Percentiles rank a stretch among this genome's conserved stretches.
Evolutionary conservation across 2,888 invertebrate genomes (phyloP).

Genomic region (Caenorhabditis parvicauda): DNA sequence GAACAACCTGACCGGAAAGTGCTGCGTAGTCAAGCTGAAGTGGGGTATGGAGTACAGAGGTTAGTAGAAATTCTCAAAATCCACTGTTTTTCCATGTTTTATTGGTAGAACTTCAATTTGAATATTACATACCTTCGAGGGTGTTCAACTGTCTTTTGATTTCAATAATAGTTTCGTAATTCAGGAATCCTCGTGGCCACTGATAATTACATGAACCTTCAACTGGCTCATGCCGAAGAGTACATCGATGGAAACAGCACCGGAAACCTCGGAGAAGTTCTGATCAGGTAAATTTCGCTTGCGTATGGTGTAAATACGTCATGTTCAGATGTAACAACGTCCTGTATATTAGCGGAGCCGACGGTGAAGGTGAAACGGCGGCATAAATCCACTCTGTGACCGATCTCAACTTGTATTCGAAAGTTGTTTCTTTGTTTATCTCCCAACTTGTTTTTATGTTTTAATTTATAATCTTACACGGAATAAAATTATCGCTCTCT

Average conservation of each 20-base stretch:
- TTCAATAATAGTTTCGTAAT: slow-evolving; percentile 6
- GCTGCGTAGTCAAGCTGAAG: slow-evolving; percentile 93
- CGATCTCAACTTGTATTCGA: too few species aligned
- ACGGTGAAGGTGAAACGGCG: slow-evolving; percentile 20
- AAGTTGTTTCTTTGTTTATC: not conserved
- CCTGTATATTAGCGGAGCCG: slow-evolving; percentile 53
- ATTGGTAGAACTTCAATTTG: not conserved
- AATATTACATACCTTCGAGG: not conserved
- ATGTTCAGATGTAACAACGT: slow-evolving; percentile 60
- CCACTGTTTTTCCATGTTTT: not conserved
- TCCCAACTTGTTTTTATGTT: not conserved
- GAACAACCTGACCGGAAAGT: slow-evolving; percentile 94
- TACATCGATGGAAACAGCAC: slow-evolving; percentile 86
- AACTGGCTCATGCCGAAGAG: slow-evolving; percentile 95
- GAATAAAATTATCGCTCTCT: too few species aligned
- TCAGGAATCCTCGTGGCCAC: slow-evolving; percentile 89
- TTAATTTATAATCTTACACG: too few species aligned
- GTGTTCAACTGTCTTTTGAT: not conserved
- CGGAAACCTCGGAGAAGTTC: slow-evolving; percentile 91
- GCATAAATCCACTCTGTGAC: not conserved
- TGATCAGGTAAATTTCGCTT: slow-evolving; percentile 79
- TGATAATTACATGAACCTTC: slow-evolving; percentile 96
- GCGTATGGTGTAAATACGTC: too few species aligned
- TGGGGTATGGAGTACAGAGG: slow-evolving; percentile 98
- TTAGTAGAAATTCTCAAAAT: too few species aligned